phyloP scores from a whole-genome alignment of 37 sponge, comb jelly and placozoan species.

The Haliclona indistincta region DNA sequence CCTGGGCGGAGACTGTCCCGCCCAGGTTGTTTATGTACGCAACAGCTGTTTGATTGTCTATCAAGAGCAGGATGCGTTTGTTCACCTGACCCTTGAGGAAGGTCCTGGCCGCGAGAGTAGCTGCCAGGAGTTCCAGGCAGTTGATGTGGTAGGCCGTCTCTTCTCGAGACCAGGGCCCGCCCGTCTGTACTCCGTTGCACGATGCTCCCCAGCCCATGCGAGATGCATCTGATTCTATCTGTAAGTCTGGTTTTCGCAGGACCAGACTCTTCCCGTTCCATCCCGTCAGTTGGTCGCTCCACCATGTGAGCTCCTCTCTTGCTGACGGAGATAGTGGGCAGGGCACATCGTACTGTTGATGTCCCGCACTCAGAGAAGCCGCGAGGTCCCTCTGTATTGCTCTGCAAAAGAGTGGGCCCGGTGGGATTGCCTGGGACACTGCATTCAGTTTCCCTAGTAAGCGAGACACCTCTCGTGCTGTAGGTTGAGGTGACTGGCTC shows the following conservation, averaged over 20 bases:
- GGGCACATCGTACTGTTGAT: slow-evolving; percentile 3
- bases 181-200: slow-evolving; percentile 22
- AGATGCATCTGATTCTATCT: slow-evolving; percentile 27
- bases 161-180: slow-evolving; percentile 34
- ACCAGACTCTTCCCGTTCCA: background rate
- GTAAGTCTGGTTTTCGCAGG: background rate
- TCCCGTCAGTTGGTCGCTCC: background rate
- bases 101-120: slow-evolving; percentile 14
- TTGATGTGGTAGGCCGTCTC: slow-evolving; percentile 45
- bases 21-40: slow-evolving; percentile 31
- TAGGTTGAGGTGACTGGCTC: background rate
- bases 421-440: slow-evolving; percentile 9
- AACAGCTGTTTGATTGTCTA: slow-evolving; percentile 37
- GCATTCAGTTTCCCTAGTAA: slow-evolving; percentile 8
- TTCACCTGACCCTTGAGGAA: slow-evolving; percentile 5
- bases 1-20: slow-evolving; percentile 13
- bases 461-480: slow-evolving; percentile 18
- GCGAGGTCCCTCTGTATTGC: slow-evolving; percentile 15
- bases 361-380: background rate
- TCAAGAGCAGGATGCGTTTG: slow-evolving; percentile 6
- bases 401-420: slow-evolving; percentile 35
- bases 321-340: background rate
- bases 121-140: slow-evolving; percentile 49
- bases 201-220: slow-evolving; percentile 24
- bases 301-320: slow-evolving; percentile 1